These are phyloP conservation scores for Mesoligia furuncula DNA, from an alignment of 2,888 invertebrate species.

Conservation along the genomic window DNA sequence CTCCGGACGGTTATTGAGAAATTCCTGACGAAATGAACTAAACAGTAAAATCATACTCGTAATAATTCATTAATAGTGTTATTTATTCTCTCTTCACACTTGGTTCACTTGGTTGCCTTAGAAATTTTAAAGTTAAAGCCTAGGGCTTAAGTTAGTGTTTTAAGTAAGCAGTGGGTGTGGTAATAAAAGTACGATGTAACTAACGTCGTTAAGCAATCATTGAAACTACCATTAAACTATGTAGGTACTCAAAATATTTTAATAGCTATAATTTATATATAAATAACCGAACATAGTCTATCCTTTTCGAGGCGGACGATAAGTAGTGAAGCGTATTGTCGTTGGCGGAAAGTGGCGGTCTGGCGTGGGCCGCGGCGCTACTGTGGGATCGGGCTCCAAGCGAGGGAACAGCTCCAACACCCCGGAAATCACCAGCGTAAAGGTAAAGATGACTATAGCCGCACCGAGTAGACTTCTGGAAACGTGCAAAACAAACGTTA, in stretches of 20 bases:
- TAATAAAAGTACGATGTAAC: not conserved
- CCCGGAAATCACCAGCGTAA: constrained; percentile 13
- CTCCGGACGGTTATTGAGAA: too few relatives aligned
- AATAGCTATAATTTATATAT: not conserved
- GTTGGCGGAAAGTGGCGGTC: constrained; percentile 25
- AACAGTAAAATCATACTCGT: too few relatives aligned
- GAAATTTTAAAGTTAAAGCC: too few relatives aligned
- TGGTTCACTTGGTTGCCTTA: too few relatives aligned
- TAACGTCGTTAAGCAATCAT: too few relatives aligned
- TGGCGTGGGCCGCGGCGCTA: not conserved
- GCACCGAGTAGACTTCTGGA: constrained; percentile 26
- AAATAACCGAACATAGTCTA: constrained; percentile 1
- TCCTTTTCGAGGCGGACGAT: not conserved
- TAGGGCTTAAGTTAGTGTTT: too few relatives aligned
- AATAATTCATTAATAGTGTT: too few relatives aligned
- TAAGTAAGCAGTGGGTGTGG: not conserved
- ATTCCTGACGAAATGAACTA: too few relatives aligned
- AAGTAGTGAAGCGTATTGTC: not conserved
- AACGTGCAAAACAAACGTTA: not conserved
- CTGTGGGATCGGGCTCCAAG: constrained; percentile 12
- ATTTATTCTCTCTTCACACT: too few relatives aligned
- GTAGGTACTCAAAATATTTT: constrained; percentile 1
- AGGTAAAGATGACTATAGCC: constrained; percentile 21
- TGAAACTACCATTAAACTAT: not conserved
- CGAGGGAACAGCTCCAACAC: constrained; percentile 42